A percentile compares a stretch with the other conserved stretches of the same genome.
These are phyloP conservation scores for Neosilurus mollespiculum DNA, from an alignment of 2,797 vertebrate genomes.

Conservation along the genomic window DNA sequence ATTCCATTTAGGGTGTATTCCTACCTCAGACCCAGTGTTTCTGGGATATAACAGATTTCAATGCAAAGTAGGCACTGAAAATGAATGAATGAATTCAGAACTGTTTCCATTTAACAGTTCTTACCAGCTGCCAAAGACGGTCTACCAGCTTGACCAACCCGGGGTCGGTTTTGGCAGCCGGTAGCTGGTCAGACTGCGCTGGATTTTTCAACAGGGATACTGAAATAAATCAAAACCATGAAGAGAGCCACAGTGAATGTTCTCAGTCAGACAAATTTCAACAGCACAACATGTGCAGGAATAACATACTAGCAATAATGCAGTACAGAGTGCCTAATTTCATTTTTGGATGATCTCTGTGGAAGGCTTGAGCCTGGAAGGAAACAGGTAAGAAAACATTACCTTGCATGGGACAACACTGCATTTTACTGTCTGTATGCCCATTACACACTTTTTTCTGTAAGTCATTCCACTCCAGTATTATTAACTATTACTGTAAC, in stretches of 20 bases:
- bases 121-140: background rate
- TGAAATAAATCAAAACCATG: slow-evolving; percentile 2
- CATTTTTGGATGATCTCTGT: background rate
- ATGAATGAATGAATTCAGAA: slow-evolving; percentile 12
- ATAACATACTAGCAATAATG: background rate
- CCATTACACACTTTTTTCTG: background rate
- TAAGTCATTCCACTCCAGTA: background rate
- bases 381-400: slow-evolving; percentile 1
- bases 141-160: slow-evolving; percentile 7
- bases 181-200: background rate
- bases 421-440: background rate
- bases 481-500: background rate
- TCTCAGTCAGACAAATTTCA: background rate
- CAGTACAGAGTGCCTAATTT: slow-evolving; percentile 8
- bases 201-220: background rate
- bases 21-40: background rate
- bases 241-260: background rate
- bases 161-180: background rate
- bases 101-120: background rate
- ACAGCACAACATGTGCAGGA: slow-evolving; percentile 6
- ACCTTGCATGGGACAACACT: no score
- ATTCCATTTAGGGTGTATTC: background rate
- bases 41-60: background rate
- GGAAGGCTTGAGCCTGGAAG: background rate
- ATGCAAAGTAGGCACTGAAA: background rate